Evolutionary conservation across 2,797 vertebrate species (phyloP), one percentile per base, ranked within the genome.

Genomic region (Chanos chanos): DNA sequence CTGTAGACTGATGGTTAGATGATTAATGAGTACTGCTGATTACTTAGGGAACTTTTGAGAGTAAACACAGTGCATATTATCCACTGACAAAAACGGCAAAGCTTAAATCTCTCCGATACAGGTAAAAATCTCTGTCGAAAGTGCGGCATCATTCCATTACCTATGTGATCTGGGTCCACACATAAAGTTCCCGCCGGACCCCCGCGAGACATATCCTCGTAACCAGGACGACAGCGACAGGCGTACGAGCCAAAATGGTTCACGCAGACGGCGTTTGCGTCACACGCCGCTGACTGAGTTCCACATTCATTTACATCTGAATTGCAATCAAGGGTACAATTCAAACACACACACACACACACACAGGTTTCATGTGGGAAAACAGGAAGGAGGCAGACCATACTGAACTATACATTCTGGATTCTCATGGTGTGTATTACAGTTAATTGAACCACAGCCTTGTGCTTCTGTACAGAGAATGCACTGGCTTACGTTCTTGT

Each of bases 241-340:
- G 70, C 70, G 64, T 90, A 89, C 0, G 86, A 81, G 1, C 87
- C 89, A 1, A 88, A 87, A 1, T 49, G 68, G 71, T 90, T 86
- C 44, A 78, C 49, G 10, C 89, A 91, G 58, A 87, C 86, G 0
- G 89, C 84, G 2, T 88, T 76, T 0, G 45, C 1, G 16, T 87
- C 86, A 12, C 89, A 91, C 57, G 78, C 68, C 19, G 73, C 66
- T 74, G 89, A 50, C 43, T 83, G 83, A 4, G 84, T 85, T 19
- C 75, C 78, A n/a, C 89, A 91, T 68, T 89, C 89, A 21, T 90
- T 82, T 1, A 91, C 76, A 61, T 91, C 88, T 89, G 64, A 25
- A 33, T 15, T 13, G 5, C 19, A 7, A 34, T 3, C n/a, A 5
- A 13, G 7, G 40, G 21, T 48, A 33, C 25, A 18, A 4, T 16